phyloP scores from a whole-genome alignment of 2,888 invertebrate genomes.

The Neocrepidodera transversa region DNA sequence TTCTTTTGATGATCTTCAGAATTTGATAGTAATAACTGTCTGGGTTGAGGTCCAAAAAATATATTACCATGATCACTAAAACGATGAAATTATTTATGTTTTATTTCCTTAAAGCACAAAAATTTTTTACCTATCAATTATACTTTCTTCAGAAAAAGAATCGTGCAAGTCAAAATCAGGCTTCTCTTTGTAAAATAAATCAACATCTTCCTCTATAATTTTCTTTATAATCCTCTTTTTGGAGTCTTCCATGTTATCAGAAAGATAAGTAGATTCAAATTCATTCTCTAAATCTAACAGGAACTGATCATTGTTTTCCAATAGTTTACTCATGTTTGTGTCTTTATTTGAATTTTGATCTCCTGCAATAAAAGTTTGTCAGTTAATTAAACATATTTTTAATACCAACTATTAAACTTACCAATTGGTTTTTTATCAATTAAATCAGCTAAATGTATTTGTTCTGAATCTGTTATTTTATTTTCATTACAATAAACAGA shows the following conservation, averaged over 20 bases:
- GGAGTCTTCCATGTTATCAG: conserved; percentile 18
- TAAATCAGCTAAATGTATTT: conserved; percentile 17
- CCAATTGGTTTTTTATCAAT: background rate
- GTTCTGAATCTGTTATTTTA: background rate
- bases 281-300: conserved; percentile 19
- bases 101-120: background rate
- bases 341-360: background rate
- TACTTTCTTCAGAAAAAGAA: conserved; percentile 16
- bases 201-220: conserved; percentile 30
- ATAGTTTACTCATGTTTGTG: conserved; percentile 17
- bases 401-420: too few species aligned
- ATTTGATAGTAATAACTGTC: conserved; percentile 5
- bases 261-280: conserved; percentile 6
- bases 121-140: conserved; percentile 19
- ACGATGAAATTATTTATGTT: background rate
- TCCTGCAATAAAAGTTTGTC: too few species aligned
- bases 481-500: conserved; percentile 17
- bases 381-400: too few species aligned
- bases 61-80: conserved; percentile 19
- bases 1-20: conserved; percentile 8
- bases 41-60: background rate
- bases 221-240: conserved; percentile 28
- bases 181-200: conserved; percentile 29
- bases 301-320: conserved; percentile 13
- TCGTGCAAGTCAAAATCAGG: conserved; percentile 28